Evolutionary conservation across 2,888 invertebrate species (phyloP).

Genomic region (Lumbricus terrestris): DNA sequence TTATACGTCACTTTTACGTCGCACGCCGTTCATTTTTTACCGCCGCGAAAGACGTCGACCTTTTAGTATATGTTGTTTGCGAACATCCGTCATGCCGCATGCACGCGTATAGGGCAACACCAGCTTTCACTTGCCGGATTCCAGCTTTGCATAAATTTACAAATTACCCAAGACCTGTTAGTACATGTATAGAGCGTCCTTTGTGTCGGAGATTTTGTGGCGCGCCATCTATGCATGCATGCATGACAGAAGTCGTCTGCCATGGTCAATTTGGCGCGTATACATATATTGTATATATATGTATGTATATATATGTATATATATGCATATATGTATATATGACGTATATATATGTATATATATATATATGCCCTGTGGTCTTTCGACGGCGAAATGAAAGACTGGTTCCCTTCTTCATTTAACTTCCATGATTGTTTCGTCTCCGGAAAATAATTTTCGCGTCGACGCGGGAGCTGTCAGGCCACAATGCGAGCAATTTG

Average conservation of each 20-base stretch:
- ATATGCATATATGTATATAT: too few relatives aligned
- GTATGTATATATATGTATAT: too few relatives aligned
- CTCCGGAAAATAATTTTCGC: not conserved
- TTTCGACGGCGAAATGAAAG: not conserved
- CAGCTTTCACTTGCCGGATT: not conserved
- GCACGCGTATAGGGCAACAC: not conserved
- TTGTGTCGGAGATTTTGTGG: not conserved
- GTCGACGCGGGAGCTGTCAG: not conserved
- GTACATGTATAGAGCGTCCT: too few relatives aligned
- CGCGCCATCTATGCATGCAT: too few relatives aligned
- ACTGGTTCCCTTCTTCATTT: not conserved
- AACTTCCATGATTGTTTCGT: constrained; percentile 3
- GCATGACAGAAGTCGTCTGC: not conserved
- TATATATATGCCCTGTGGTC: not conserved
- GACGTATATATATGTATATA: too few relatives aligned
- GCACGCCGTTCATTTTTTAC: too few relatives aligned
- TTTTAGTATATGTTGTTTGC: not conserved
- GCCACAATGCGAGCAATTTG: not conserved
- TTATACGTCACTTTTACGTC: not conserved
- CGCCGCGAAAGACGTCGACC: not conserved
- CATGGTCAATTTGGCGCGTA: not conserved
- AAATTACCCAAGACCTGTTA: not conserved
- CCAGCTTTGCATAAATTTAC: not conserved
- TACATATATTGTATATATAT: too few relatives aligned
- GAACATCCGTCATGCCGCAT: too few relatives aligned